phyloP scores from a whole-genome alignment of 2,888 invertebrate species.

The Dusona sp. region DNA sequence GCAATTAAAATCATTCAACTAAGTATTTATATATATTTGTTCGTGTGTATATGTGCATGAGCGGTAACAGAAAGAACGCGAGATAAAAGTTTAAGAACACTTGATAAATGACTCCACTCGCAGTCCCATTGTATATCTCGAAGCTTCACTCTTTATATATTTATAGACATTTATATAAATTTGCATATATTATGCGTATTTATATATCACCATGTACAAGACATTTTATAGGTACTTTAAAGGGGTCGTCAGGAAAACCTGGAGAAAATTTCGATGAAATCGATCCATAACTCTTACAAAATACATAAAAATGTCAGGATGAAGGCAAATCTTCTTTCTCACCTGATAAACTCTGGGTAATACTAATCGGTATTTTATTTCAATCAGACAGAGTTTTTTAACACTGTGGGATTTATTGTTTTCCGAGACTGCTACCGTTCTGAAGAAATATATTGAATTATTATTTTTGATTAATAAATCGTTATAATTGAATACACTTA shows the following conservation, averaged over 20 bases:
- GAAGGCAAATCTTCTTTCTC: no score
- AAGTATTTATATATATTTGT: not conserved
- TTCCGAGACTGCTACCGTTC: not conserved
- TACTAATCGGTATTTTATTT: no score
- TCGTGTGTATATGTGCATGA: not conserved
- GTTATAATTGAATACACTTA: not conserved
- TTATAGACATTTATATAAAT: not conserved
- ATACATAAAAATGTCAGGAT: no score
- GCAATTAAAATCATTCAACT: constrained; percentile 61
- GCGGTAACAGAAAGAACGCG: constrained; percentile 20
- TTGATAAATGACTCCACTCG: constrained; percentile 62
- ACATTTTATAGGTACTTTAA: not conserved
- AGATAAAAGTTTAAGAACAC: constrained; percentile 43
- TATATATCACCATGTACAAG: not conserved
- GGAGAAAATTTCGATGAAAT: not conserved
- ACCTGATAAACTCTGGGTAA: no score
- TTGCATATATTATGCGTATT: not conserved
- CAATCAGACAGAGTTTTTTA: not conserved
- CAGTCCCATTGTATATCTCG: constrained; percentile 64
- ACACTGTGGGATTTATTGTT: not conserved
- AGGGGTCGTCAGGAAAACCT: not conserved
- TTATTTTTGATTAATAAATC: not conserved
- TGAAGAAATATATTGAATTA: not conserved
- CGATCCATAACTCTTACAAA: not conserved
- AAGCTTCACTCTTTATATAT: constrained; percentile 47